Base-by-base conservation (phyloP, 1,140 invertebrate species). In the Cotesia vestalis region DNA sequence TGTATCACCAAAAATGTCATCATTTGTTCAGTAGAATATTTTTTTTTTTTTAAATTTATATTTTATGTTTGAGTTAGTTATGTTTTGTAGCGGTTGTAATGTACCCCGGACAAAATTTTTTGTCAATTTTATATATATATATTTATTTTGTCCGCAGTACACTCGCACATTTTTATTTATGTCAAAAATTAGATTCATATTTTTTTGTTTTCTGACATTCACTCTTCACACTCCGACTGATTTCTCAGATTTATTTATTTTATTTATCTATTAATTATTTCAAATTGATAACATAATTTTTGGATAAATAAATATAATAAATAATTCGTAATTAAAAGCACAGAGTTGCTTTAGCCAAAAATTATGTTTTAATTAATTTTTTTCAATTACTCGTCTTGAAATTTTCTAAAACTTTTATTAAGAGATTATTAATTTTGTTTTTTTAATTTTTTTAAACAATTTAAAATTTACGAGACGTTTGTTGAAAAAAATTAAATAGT, bases 311-410 rank as follows among this genome's bases (percentile, higher is more conserved):
- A 46, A 46, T 8, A 40, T 40, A 40, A 40, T 9, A 46, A 46
- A 8, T 9, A 46, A 6, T 3, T 59, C 36, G 63, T 75, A 64
- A 67, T 70, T 75, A 75, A 71, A 73, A 78, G 79, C 78, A 78
- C 81, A 82, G 78, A 79, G 83, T 85, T 85, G 83, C 75, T 83
- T 79, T 86, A 85, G 84, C 84, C 84, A 86, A 86, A 86, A 86
- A 86, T 85, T 86, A 85, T 79, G 81, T 85, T 86, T 86, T 17
- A 55, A 55, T 67, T 67, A 34, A 67, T 67, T 34, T 55, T 62
- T n/a, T 8, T 27, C 27, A 27, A 27, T 27, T 2, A 27, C 27
- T 27, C 27, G 27, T 27, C 27, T 27, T 27, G 27, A 3, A 27
- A 27, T 27, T 27, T 27, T 27, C 3, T 27, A 27, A 2, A 27